These are phyloP conservation scores for Xiphophorus birchmanni DNA, from an alignment of 2,797 vertebrate genomes.

Conservation along the genomic window DNA sequence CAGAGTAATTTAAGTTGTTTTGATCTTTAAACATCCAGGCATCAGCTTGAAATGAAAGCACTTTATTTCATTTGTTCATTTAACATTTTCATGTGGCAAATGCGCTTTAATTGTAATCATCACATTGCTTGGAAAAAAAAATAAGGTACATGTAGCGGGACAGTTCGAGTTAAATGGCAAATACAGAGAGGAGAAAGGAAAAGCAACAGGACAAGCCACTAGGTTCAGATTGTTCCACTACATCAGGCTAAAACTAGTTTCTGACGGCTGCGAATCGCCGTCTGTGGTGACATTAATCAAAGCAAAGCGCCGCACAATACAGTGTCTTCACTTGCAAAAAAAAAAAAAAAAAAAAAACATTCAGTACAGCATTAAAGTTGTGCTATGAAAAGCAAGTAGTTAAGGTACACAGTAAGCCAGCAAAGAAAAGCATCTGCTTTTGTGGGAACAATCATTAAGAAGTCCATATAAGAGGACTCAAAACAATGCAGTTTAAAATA, in stretches of 20 bases:
- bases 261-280: conserved; percentile 43
- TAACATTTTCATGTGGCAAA: conserved; percentile 78
- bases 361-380: conserved; percentile 65
- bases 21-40: not conserved
- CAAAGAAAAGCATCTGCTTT: conserved; percentile 59
- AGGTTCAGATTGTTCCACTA: conserved; percentile 66
- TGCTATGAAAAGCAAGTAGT: conserved; percentile 52
- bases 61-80: conserved; percentile 73
- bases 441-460: conserved; percentile 63
- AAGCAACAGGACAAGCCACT: conserved; percentile 71
- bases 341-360: conserved; percentile 64
- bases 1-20: not conserved
- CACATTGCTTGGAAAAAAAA: conserved; percentile 65
- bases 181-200: conserved; percentile 47
- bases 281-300: conserved; percentile 55
- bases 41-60: conserved; percentile 73
- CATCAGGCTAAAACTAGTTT: conserved; percentile 63
- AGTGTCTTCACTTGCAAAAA: conserved; percentile 66
- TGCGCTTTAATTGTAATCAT: conserved; percentile 66
- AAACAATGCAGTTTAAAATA: conserved; percentile 43
- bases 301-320: conserved; percentile 70
- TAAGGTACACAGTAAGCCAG: conserved; percentile 27
- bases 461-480: conserved; percentile 26
- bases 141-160: conserved; percentile 63
- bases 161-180: conserved; percentile 58